phyloP scores from a whole-genome alignment of 2,113 vertebrate species.

The Thamnophis sirtalis region DNA sequence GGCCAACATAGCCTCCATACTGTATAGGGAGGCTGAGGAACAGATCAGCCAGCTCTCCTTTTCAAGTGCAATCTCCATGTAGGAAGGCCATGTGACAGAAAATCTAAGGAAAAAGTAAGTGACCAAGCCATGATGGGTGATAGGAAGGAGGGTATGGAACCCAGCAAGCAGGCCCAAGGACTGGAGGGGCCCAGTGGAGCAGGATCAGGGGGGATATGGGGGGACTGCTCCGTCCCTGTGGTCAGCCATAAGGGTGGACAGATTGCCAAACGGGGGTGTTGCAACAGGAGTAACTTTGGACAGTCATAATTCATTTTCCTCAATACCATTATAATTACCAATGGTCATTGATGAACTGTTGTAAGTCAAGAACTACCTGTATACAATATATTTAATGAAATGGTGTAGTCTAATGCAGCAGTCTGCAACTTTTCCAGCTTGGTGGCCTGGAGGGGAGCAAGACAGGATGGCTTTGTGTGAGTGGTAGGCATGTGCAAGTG shows the following conservation, averaged over 20 bases:
- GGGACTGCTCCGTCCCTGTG: background rate
- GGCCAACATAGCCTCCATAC: background rate
- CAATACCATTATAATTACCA: background rate
- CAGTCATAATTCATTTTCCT: background rate
- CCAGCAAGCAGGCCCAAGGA: background rate
- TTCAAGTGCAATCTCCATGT: background rate
- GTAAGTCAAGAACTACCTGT: background rate
- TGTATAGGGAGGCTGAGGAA: background rate
- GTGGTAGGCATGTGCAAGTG: no score
- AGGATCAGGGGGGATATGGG: background rate
- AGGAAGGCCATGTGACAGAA: background rate
- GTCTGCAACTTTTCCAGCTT: background rate
- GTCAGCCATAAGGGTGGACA: background rate
- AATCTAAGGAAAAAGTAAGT: background rate
- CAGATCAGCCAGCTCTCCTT: background rate
- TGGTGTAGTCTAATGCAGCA: constrained; percentile 8
- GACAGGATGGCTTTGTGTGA: background rate
- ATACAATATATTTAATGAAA: background rate
- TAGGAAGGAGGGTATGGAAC: background rate
- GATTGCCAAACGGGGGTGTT: background rate
- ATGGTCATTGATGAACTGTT: background rate
- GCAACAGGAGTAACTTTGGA: background rate
- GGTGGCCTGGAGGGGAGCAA: no score
- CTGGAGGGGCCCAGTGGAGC: background rate
- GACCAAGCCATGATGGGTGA: background rate